Evolutionary conservation across 2,113 vertebrate species (phyloP).

Genomic region (Clinocottus analis): DNA sequence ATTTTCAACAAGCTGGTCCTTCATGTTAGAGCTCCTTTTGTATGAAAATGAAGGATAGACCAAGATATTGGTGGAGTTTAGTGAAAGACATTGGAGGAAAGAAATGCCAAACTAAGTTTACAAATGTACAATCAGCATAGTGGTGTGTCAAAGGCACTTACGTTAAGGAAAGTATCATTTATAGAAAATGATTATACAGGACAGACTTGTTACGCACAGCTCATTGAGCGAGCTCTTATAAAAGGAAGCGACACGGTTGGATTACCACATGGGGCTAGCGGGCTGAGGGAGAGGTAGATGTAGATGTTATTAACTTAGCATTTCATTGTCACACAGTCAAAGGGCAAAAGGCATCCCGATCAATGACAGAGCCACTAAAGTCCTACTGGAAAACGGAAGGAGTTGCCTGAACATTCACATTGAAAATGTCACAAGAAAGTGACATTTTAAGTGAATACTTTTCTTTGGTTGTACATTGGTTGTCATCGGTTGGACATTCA

Average conservation of each 20-base stretch:
- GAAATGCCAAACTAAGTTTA: not conserved
- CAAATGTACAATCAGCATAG: not conserved
- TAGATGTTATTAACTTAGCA: too few species aligned
- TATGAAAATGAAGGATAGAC: not conserved
- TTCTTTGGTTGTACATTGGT: too few species aligned
- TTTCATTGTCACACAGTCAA: too few species aligned
- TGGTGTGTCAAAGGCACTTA: not conserved
- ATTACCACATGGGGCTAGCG: too few species aligned
- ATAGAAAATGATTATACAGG: not conserved
- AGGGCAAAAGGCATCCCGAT: too few species aligned
- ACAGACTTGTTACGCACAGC: not conserved
- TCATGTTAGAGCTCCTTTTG: not conserved
- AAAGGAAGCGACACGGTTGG: not conserved
- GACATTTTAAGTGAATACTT: too few species aligned
- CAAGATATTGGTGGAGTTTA: not conserved
- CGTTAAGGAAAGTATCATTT: not conserved
- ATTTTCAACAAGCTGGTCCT: slow-evolving; percentile 1
- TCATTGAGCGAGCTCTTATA: not conserved
- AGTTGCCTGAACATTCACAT: too few species aligned
- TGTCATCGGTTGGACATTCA: too few species aligned
- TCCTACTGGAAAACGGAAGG: too few species aligned
- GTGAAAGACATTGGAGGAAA: not conserved
- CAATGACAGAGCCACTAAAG: too few species aligned
- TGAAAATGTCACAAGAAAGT: too few species aligned
- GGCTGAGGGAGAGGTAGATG: too few species aligned